Evolutionary conservation across 1,140 invertebrate species (phyloP).

Genomic region (Drosophila melanogaster): DNA sequence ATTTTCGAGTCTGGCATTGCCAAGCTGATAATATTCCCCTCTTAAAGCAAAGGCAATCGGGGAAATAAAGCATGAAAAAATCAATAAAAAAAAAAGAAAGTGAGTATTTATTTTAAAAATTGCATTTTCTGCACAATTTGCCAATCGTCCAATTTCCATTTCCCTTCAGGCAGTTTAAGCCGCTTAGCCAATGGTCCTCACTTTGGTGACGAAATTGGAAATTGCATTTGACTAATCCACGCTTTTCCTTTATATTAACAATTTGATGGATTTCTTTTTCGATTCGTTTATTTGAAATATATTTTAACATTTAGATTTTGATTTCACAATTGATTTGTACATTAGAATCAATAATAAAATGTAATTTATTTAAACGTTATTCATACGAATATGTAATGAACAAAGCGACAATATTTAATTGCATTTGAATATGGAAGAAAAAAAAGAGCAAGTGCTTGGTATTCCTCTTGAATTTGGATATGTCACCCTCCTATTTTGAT

Average conservation of each 20-base stretch:
- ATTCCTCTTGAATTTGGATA: slow-evolving; percentile 16
- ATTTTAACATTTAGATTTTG: slow-evolving; percentile 78
- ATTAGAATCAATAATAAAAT: slow-evolving; percentile 61
- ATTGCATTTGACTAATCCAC: slow-evolving; percentile 33
- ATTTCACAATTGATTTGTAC: slow-evolving; percentile 68
- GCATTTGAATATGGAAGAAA: slow-evolving; percentile 46
- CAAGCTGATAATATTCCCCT: slow-evolving; percentile 8
- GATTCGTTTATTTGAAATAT: slow-evolving; percentile 73
- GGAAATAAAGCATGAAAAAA: slow-evolving; percentile 12
- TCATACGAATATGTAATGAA: slow-evolving; percentile 43
- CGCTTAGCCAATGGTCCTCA: slow-evolving; percentile 45
- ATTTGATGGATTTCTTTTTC: slow-evolving; percentile 3
- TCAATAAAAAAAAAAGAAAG: neutral
- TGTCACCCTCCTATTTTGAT: slow-evolving; percentile 29
- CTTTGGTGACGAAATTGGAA: slow-evolving; percentile 14
- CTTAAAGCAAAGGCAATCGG: neutral
- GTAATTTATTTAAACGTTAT: slow-evolving; percentile 35
- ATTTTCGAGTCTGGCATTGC: slow-evolving; percentile 40
- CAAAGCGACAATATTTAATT: slow-evolving; percentile 53
- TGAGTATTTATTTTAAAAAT: slow-evolving; percentile 60
- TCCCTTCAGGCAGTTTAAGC: slow-evolving; percentile 55
- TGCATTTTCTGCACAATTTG: slow-evolving; percentile 67
- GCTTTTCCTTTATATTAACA: neutral
- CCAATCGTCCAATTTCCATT: slow-evolving; percentile 31
- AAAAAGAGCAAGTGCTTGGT: slow-evolving; percentile 37